A percentile compares a stretch with the other conserved stretches of the same genome.
These are phyloP conservation scores for Philonicus albiceps DNA, from an alignment of 2,888 invertebrate species.

Conservation along the genomic window DNA sequence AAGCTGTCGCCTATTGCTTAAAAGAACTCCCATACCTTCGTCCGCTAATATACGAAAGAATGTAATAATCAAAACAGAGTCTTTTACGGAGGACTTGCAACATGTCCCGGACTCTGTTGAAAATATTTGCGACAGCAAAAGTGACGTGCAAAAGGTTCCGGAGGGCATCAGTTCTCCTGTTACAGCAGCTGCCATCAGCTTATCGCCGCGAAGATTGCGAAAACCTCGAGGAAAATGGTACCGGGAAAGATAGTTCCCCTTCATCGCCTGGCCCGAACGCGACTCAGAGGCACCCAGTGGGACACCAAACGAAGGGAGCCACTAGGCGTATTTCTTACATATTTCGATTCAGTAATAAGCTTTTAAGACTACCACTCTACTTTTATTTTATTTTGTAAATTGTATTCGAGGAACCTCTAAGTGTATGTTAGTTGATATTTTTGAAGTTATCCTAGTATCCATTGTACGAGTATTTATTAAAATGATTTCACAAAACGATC, in stretches of 20 bases:
- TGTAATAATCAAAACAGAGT: background rate
- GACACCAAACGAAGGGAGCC: background rate
- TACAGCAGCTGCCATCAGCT: background rate
- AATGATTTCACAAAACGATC: conserved; percentile 15
- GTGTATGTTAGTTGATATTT: conserved; percentile 16
- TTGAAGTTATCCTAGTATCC: conserved; percentile 3
- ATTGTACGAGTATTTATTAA: conserved; percentile 19
- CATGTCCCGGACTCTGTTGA: background rate
- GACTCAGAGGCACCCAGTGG: conserved; percentile 44
- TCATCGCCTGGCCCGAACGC: background rate
- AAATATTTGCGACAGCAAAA: background rate
- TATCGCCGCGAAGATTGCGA: conserved; percentile 49
- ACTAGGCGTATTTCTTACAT: conserved; percentile 1
- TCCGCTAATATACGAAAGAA: background rate
- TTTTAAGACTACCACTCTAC: background rate
- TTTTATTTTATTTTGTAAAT: background rate
- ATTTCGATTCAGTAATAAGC: conserved; percentile 29
- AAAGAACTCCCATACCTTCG: background rate
- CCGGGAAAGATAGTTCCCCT: conserved; percentile 50
- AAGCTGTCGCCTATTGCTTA: background rate
- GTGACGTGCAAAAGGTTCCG: background rate
- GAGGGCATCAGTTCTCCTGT: background rate
- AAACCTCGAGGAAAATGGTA: conserved; percentile 51
- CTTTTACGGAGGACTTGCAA: background rate
- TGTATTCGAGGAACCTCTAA: background rate